These are phyloP conservation scores for Acipenser oxyrinchus DNA, from an alignment of 2,797 vertebrate genomes.

Conservation along the genomic window DNA sequence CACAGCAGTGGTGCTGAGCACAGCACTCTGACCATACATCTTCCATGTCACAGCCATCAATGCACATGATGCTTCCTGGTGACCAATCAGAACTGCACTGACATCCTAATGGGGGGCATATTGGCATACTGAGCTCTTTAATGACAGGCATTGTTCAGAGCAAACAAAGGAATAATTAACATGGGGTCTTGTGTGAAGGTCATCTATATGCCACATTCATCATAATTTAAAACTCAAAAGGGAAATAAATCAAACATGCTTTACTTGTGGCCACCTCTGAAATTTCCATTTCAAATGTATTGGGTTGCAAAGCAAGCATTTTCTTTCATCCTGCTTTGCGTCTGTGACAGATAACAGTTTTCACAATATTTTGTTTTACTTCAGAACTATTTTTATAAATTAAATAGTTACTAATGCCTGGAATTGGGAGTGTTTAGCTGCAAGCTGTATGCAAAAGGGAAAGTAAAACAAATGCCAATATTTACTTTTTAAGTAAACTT, in stretches of 20 bases:
- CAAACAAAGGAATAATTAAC: slow-evolving; percentile 70
- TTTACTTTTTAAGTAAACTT: too few species aligned
- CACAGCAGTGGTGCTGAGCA: slow-evolving; percentile 64
- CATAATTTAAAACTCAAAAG: slow-evolving; percentile 56
- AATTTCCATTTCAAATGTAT: slow-evolving; percentile 40
- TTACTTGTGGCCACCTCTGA: slow-evolving; percentile 34
- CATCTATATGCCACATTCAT: slow-evolving; percentile 61
- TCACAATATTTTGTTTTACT: too few species aligned
- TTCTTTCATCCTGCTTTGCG: neutral
- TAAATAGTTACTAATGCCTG: too few species aligned
- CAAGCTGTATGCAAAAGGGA: too few species aligned
- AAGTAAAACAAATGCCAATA: too few species aligned
- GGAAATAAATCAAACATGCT: slow-evolving; percentile 38
- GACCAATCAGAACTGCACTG: slow-evolving; percentile 59
- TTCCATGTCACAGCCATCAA: slow-evolving; percentile 71
- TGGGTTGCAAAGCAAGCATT: slow-evolving; percentile 36
- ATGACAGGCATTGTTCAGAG: slow-evolving; percentile 62
- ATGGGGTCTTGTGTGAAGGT: slow-evolving; percentile 57
- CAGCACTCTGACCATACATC: slow-evolving; percentile 68
- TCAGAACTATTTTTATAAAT: too few species aligned
- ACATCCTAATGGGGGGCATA: slow-evolving; percentile 56
- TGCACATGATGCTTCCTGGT: slow-evolving; percentile 61
- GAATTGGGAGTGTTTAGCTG: too few species aligned
- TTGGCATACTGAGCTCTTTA: slow-evolving; percentile 56
- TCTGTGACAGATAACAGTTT: too few species aligned